Evolutionary conservation across 2,888 invertebrate species (phyloP), one percentile per base, ranked within the genome.

Genomic region (Synergus japonicus): DNA sequence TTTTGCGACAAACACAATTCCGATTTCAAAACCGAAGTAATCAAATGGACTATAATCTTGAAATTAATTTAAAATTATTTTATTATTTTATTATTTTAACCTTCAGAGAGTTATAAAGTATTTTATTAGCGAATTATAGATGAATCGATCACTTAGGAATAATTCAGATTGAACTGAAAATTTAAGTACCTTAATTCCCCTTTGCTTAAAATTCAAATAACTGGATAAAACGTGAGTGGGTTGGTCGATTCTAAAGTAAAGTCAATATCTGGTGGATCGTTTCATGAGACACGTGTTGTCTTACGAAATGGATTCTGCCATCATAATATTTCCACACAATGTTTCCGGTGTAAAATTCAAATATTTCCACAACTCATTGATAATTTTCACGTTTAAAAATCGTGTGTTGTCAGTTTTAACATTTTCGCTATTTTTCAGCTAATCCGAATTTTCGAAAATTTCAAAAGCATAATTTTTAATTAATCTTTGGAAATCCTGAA

Each of bases 251-350:
- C 9, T 54, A 54, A n/a, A 54, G 54, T n/a, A 18, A 54, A 18
- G 54, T 54, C 54, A 18, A n/a, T 54, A 9, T 54, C 15, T 54
- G 18, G n/a, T 54, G n/a, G n/a, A 18, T 60, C 10, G 22, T 60
- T 22, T 60, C 60, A 60, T 22, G 60, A 60, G 4, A 22, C 22
- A 18, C 10, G 13, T 15, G 29, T 69, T 22, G 22, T 29, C 22
- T 69, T 69, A 69, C 49, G 49, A 69, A 69, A 73, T 73, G 37
- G 29, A 37, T 73, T 73, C 37, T 54, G 46, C 29, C 49, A 13
- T 18, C 22, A 54, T 37, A 22, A n/a, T 49, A 54, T 54, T 73
- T 73, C 69, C 37, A 73, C 49, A 54, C 65, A 65, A n/a, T 29
- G 4, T 37, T 73, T 73, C 69, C 49, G 54, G 49, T 49, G 60